Conservation (phyloP, 1,140 invertebrate genomes). For the Berghia stephanieae region DNA sequence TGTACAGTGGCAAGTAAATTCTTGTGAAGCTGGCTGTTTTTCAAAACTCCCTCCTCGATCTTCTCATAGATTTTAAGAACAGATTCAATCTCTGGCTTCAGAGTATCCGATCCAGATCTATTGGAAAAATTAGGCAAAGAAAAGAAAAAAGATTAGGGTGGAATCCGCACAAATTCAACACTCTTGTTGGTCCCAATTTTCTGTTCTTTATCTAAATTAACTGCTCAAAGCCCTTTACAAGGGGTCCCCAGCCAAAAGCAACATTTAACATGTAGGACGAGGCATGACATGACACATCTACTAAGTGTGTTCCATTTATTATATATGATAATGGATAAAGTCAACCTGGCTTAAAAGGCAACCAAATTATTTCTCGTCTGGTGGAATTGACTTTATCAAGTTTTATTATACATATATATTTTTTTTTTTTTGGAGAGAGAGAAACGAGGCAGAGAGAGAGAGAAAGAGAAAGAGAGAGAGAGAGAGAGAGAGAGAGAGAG, state of each 20-base stretch:
- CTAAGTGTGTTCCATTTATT: too few relatives aligned
- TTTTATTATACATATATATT: too few relatives aligned
- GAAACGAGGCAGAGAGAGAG: background rate
- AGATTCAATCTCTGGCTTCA: conserved; percentile 41
- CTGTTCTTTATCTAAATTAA: too few relatives aligned
- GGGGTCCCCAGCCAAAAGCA: too few relatives aligned
- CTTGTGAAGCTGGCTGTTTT: conserved; percentile 46
- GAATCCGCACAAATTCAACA: too few relatives aligned
- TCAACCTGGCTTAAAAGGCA: background rate
- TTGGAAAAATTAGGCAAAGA: too few relatives aligned
- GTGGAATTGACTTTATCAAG: background rate
- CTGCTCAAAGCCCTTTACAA: too few relatives aligned
- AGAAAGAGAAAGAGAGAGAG: background rate
- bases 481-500: background rate
- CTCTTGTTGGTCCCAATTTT: too few relatives aligned
- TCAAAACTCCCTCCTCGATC: conserved; percentile 44
- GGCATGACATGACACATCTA: too few relatives aligned
- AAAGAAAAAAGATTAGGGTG: too few relatives aligned
- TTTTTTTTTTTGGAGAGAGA: background rate
- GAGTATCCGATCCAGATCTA: background rate
- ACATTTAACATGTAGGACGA: too few relatives aligned
- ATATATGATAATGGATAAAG: too few relatives aligned
- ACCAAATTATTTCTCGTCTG: background rate
- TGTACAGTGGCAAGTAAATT: conserved; percentile 36
- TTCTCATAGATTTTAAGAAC: conserved; percentile 39